A percentile compares a stretch with the other conserved stretches of the same genome.
Conservation (phyloP, 2,888 invertebrate species). For the Eristalis arbustorum region DNA sequence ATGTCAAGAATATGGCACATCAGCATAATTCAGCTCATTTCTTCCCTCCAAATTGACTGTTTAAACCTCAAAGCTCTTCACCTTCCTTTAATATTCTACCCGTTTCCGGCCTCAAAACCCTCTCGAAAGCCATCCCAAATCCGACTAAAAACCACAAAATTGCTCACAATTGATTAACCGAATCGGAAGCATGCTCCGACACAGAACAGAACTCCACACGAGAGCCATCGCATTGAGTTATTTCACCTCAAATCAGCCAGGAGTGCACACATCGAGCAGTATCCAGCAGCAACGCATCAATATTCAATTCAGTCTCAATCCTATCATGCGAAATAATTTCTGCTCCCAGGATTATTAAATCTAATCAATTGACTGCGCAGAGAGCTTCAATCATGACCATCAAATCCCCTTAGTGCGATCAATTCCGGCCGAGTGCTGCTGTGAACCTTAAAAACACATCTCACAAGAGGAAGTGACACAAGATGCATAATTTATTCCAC, state of each 20-base stretch:
- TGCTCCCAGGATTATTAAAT: neutral
- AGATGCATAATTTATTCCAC: neutral
- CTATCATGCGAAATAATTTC: neutral
- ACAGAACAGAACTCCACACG: neutral
- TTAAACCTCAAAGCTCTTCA: too few relatives aligned
- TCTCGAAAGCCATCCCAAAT: neutral
- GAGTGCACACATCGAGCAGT: too few relatives aligned
- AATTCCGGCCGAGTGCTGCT: neutral
- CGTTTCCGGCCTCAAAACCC: neutral
- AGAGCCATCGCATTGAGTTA: neutral
- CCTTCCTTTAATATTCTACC: too few relatives aligned
- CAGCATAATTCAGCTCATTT: too few relatives aligned
- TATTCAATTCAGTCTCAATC: neutral
- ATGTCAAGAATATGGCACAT: too few relatives aligned
- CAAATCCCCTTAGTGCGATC: neutral
- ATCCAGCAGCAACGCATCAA: neutral
- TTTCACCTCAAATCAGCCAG: neutral
- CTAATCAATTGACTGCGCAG: neutral
- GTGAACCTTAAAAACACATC: neutral
- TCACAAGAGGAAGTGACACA: neutral
- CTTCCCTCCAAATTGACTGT: too few relatives aligned
- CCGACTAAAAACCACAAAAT: neutral
- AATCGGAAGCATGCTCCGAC: neutral
- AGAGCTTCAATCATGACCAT: neutral
- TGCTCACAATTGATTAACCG: neutral